Percentiles rank a stretch among this genome's conserved stretches.
phyloP scores from a whole-genome alignment of 1,140 invertebrate species.

The Panagrolaimus sp. region DNA sequence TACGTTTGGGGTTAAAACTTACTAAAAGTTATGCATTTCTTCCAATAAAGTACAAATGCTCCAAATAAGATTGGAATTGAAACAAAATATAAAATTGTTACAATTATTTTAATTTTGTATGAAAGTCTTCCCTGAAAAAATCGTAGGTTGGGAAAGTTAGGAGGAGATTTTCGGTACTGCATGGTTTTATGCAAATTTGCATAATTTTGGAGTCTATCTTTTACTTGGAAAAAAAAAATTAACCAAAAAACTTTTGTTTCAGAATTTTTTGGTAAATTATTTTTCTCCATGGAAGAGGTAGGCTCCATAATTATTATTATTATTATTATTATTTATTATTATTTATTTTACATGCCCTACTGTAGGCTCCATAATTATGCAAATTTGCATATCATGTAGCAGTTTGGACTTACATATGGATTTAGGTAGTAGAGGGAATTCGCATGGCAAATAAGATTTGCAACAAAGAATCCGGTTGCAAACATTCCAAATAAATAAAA shows the following conservation, averaged over 20 bases:
- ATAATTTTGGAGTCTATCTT: no score
- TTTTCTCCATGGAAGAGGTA: no score
- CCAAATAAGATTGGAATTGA: slow-evolving; percentile 49
- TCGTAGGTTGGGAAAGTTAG: background rate
- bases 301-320: no score
- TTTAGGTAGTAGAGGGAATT: slow-evolving; percentile 51
- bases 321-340: no score
- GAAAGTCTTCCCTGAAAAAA: slow-evolving; percentile 45
- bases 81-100: slow-evolving; percentile 43
- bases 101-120: slow-evolving; percentile 46
- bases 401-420: slow-evolving; percentile 39
- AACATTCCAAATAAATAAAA: slow-evolving; percentile 52
- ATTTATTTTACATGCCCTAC: no score
- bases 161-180: no score
- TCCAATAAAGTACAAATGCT: slow-evolving; percentile 52
- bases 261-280: no score
- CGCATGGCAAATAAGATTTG: slow-evolving; percentile 45
- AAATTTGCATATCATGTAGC: no score
- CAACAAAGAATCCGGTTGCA: slow-evolving; percentile 50
- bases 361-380: no score
- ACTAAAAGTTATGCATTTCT: slow-evolving; percentile 52
- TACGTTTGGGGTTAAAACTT: slow-evolving; percentile 17
- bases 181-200: no score
- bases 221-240: no score
- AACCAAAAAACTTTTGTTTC: no score